These are phyloP conservation scores for Microchrysa polita DNA, from an alignment of 2,888 invertebrate genomes.

Conservation along the genomic window DNA sequence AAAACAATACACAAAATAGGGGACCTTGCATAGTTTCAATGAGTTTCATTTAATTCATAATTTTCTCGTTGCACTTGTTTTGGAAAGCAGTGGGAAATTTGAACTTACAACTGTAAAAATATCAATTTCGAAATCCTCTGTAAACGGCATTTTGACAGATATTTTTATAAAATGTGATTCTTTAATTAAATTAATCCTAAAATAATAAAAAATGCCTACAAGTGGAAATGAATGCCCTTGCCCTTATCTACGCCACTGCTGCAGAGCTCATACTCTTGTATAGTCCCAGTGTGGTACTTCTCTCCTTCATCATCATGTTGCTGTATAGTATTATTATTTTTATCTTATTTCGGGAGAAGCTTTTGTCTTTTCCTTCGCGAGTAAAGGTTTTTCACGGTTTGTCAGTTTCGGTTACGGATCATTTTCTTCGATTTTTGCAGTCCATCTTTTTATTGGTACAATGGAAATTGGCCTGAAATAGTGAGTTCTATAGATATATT, in stretches of 20 bases:
- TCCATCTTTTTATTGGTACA: conserved; percentile 13
- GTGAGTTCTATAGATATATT: neutral
- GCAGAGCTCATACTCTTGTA: neutral
- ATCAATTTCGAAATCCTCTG: too few relatives aligned
- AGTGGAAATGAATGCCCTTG: too few relatives aligned
- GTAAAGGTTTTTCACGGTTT: conserved; percentile 48
- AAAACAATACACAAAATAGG: too few relatives aligned
- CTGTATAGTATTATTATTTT: neutral
- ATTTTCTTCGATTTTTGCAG: conserved; percentile 49
- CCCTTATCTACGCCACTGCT: neutral
- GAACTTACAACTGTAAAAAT: too few relatives aligned
- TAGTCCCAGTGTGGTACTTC: neutral
- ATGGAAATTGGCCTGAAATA: neutral
- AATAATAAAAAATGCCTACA: too few relatives aligned
- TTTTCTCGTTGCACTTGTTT: too few relatives aligned
- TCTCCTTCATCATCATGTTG: neutral
- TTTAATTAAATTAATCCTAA: too few relatives aligned
- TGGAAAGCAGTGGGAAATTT: too few relatives aligned
- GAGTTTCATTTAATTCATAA: too few relatives aligned
- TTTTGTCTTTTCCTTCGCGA: conserved; percentile 41
- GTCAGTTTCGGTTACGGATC: conserved; percentile 51
- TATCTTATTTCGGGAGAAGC: conserved; percentile 37
- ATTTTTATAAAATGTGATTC: too few relatives aligned
- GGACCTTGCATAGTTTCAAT: too few relatives aligned
- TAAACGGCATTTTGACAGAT: too few relatives aligned